Percentiles rank a stretch among this genome's conserved stretches.
Conservation (phyloP, 2,888 invertebrate genomes). For the Muschampia plurimacula region DNA sequence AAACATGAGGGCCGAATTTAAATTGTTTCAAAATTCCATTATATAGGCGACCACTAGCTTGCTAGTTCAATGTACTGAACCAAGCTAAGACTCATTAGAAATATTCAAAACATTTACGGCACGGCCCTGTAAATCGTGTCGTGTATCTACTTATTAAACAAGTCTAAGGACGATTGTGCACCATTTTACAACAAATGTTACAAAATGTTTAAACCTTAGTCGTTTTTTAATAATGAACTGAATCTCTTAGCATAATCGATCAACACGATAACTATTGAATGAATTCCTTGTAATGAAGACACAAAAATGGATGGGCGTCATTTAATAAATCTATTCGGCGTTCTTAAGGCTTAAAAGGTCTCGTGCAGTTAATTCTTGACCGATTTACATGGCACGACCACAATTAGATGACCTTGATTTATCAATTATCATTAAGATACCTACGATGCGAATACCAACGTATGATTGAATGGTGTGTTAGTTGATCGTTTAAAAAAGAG, state of each 20-base stretch:
- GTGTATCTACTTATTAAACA: not conserved
- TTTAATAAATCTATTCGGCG: not conserved
- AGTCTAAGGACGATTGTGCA: not conserved
- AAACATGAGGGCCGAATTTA: too few relatives aligned
- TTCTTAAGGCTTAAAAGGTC: not conserved
- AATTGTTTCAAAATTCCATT: too few relatives aligned
- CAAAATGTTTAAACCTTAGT: not conserved
- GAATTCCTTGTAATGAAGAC: conserved; percentile 1
- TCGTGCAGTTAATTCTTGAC: not conserved
- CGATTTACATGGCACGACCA: not conserved
- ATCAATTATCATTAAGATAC: not conserved
- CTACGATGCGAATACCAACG: too few relatives aligned
- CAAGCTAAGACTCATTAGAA: too few relatives aligned
- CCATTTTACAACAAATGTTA: not conserved
- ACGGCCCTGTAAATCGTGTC: too few relatives aligned
- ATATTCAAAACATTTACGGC: too few relatives aligned
- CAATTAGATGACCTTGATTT: not conserved
- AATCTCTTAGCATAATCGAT: conserved; percentile 2
- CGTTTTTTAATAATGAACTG: not conserved
- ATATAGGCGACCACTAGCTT: too few relatives aligned
- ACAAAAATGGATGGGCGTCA: conserved; percentile 6
- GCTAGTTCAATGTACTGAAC: too few relatives aligned
- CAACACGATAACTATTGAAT: not conserved
- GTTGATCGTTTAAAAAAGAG: too few relatives aligned
- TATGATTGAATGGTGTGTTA: too few relatives aligned